phyloP scores from a whole-genome alignment of 2,113 vertebrate genomes.

The Guaruba guarouba region DNA sequence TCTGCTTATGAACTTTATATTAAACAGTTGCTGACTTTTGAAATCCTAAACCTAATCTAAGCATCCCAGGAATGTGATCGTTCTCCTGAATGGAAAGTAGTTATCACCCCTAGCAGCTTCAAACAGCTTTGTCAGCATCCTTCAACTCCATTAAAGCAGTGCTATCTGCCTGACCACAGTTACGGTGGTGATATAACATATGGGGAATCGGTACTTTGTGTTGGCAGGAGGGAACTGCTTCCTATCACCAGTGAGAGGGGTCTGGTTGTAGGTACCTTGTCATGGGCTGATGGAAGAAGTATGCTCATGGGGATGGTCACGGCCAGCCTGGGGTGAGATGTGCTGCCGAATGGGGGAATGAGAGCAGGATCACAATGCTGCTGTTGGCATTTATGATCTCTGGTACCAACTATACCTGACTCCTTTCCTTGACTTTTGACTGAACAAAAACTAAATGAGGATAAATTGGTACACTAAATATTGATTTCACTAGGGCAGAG shows the following conservation, averaged over 20 bases:
- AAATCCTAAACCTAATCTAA: slow-evolving; percentile 18
- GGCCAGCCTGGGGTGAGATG: background rate
- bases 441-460: background rate
- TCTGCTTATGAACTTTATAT: slow-evolving; percentile 36
- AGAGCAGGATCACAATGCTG: background rate
- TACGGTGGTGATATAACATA: background rate
- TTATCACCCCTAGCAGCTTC: background rate
- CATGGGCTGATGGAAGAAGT: background rate
- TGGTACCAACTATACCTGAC: background rate
- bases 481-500: background rate
- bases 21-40: slow-evolving; percentile 22
- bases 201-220: background rate
- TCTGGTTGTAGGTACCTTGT: background rate
- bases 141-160: background rate
- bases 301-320: accelerated
- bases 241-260: accelerated
- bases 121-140: background rate
- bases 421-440: background rate
- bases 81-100: background rate
- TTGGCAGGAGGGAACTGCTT: background rate
- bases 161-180: background rate
- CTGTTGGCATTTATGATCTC: background rate
- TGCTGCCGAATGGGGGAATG: background rate
- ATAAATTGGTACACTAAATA: background rate
- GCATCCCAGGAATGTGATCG: background rate